A percentile compares a stretch with the other conserved stretches of the same genome.
Evolutionary conservation across 2,113 vertebrate species (phyloP).

Genomic region (Fukomys damarensis): DNA sequence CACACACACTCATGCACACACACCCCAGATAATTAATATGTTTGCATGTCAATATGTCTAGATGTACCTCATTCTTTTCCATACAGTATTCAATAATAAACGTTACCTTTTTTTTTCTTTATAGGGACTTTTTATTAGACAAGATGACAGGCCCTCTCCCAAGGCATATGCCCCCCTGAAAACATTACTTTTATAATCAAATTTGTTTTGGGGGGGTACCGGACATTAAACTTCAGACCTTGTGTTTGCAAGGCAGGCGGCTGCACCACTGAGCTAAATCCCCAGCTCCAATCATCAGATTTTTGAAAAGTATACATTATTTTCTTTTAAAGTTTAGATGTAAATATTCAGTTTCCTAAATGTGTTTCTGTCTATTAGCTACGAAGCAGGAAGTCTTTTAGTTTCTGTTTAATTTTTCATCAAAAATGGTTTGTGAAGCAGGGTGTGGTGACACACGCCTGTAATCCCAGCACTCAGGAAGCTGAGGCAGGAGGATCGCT

Average conservation of each 20-base stretch:
- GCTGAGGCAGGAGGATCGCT: too few relatives aligned
- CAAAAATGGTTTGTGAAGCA: constrained; percentile 56
- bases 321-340: constrained; percentile 53
- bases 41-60: neutral
- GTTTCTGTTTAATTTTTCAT: constrained; percentile 77
- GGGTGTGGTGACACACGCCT: too few relatives aligned
- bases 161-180: too few relatives aligned
- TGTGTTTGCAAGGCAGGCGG: too few relatives aligned
- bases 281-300: too few relatives aligned
- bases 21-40: neutral
- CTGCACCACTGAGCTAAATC: too few relatives aligned
- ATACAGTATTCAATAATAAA: neutral
- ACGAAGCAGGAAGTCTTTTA: constrained; percentile 66
- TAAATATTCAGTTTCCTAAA: constrained; percentile 32
- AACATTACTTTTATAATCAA: neutral
- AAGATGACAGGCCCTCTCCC: too few relatives aligned
- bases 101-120: neutral
- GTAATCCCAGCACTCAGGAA: too few relatives aligned
- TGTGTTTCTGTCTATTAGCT: constrained; percentile 33
- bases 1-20: neutral
- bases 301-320: constrained; percentile 14
- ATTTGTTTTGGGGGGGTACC: too few relatives aligned
- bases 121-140: too few relatives aligned
- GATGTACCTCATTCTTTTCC: neutral
- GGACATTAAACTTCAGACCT: too few relatives aligned